Evolutionary conservation across 2,797 vertebrate genomes (phyloP), one percentile per base, ranked within the genome.

Genomic region (Tapera naevia): DNA sequence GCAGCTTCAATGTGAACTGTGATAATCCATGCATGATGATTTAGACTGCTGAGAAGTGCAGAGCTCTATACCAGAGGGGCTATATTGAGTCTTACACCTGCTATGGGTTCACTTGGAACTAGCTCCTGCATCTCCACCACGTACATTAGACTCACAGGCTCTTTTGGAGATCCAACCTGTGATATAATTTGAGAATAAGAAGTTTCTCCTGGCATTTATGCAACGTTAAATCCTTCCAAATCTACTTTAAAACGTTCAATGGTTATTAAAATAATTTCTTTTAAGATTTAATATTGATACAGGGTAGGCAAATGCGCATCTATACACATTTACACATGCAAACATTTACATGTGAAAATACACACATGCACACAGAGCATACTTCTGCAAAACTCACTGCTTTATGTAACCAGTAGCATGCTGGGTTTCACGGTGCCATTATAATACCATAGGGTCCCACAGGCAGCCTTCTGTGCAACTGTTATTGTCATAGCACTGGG

Each of bases 331-430:
- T 54, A 46, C 33, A 8, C 12, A 1, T 41, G 28, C 22, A 51
- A 41, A 37, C 24, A 5, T 61, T 86, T 39, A 25, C 8, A 9
- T 0, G 2, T 32, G 18, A 9, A 12, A 48, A 18, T 22, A 23
- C 8, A 14, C 13, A 5, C 0, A 0, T 22, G 11, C 11, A 12
- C 3, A 3, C 30, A 45, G 22, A 56, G 12, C 32, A n/a, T 13
- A 6, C 23, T 46, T 37, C 37, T 80, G 37, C 50, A 94, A 61
- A 73, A 37, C 27, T 30, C 33, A 2, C 80, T 54, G 3, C 10
- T 64, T 48, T 53, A 69, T 79, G 56, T 24, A 75, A 62, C 43
- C 15, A 22, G 41, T n/a, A 50, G 45, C 30, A 17, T 39, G 13
- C 7, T 9, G 10, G 25, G 15, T 54, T 91, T 78, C 69, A 10